phyloP scores from a whole-genome alignment of 1,140 invertebrate species.

The Probaryconus sp. region DNA sequence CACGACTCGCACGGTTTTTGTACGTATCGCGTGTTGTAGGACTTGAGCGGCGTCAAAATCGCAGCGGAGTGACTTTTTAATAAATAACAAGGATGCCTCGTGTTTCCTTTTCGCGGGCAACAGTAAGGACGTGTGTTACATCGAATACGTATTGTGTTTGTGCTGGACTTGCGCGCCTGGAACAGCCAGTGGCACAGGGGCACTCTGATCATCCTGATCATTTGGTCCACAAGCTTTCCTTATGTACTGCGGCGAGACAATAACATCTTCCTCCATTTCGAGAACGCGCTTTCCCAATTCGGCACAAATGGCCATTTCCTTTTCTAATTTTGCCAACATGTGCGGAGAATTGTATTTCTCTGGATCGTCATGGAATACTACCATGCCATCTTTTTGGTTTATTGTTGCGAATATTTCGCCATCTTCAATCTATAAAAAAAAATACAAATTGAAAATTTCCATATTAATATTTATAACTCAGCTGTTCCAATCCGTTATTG shows the following conservation, averaged over 20 bases:
- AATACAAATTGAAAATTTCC: neutral
- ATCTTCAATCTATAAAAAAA: slow-evolving; percentile 91
- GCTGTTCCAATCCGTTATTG: neutral
- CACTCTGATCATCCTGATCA: slow-evolving; percentile 82
- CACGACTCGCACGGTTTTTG: neutral
- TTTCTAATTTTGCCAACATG: slow-evolving; percentile 91
- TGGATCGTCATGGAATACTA: slow-evolving; percentile 96
- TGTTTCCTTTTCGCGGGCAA: neutral
- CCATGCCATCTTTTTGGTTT: slow-evolving; percentile 99
- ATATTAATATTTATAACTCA: neutral
- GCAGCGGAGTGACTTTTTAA: neutral
- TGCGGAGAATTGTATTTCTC: slow-evolving; percentile 94
- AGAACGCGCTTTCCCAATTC: slow-evolving; percentile 91
- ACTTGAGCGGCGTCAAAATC: neutral
- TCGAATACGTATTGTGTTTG: slow-evolving; percentile 75
- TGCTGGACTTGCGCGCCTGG: slow-evolving; percentile 73
- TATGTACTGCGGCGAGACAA: slow-evolving; percentile 92
- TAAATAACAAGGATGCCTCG: slow-evolving; percentile 30
- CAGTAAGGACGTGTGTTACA: slow-evolving; percentile 70
- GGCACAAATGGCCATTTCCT: slow-evolving; percentile 92
- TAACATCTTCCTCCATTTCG: slow-evolving; percentile 96
- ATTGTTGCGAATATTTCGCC: slow-evolving; percentile 98
- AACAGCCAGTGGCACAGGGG: slow-evolving; percentile 77
- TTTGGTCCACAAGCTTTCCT: slow-evolving; percentile 83
- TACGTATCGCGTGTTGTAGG: neutral